Evolutionary conservation across 2,888 invertebrate species (phyloP).

Genomic region (Macaria notata): DNA sequence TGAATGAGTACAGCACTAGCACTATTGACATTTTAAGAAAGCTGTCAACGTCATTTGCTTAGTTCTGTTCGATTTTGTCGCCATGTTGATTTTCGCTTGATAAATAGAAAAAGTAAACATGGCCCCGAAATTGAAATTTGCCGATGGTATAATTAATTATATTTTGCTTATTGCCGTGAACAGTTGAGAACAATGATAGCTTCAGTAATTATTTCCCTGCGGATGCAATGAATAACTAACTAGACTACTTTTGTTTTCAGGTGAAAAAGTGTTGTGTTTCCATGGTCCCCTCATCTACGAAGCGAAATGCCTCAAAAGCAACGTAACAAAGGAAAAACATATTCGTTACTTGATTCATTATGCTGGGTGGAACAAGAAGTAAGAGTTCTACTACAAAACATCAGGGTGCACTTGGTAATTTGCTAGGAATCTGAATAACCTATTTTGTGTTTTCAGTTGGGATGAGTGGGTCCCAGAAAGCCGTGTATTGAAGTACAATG

Average conservation of each 20-base stretch:
- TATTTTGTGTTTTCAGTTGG: constrained; percentile 83
- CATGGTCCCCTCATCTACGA: constrained; percentile 98
- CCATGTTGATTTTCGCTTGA: constrained; percentile 23
- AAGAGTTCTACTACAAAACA: constrained; percentile 48
- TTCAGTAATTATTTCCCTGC: too few species aligned
- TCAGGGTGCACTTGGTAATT: too few species aligned
- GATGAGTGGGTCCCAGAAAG: constrained; percentile 96
- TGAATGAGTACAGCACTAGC: neutral
- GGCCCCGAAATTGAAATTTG: constrained; percentile 87
- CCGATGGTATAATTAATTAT: constrained; percentile 81
- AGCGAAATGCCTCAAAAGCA: constrained; percentile 95
- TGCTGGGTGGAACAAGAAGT: constrained; percentile 99
- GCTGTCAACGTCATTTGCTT: constrained; percentile 1
- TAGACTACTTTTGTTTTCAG: constrained; percentile 63
- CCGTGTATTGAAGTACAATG: constrained; percentile 94
- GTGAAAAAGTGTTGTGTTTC: constrained; percentile 96
- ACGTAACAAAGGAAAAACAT: constrained; percentile 92
- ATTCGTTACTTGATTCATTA: constrained; percentile 97
- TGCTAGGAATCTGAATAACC: neutral
- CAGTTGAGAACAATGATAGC: too few species aligned
- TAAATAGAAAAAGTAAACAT: constrained; percentile 40
- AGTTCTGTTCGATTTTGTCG: neutral
- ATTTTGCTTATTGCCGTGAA: too few species aligned
- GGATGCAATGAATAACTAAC: neutral
- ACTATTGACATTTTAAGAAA: neutral